phyloP scores from a whole-genome alignment of 2,888 invertebrate genomes.

The Desoria tigrina region DNA sequence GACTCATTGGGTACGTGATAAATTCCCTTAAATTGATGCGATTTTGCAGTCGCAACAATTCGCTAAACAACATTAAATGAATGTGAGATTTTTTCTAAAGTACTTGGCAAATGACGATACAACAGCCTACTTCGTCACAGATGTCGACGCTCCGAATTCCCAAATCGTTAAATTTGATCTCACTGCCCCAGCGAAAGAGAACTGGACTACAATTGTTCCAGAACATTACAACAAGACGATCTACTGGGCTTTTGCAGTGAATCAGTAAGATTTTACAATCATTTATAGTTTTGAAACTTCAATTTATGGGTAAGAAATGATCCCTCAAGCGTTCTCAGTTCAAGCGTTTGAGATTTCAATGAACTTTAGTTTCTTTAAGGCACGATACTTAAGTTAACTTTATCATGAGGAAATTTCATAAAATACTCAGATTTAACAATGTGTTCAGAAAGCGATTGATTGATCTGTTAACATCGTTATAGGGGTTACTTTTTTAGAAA shows the following conservation, averaged over 20 bases:
- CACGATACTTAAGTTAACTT: neutral
- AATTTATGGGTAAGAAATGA: no score
- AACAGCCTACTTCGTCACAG: constrained; percentile 72
- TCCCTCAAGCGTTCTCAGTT: no score
- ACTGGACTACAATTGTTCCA: constrained; percentile 79
- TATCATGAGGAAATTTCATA: no score
- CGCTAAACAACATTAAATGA: neutral
- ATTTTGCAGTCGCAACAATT: neutral
- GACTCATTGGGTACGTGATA: constrained; percentile 75
- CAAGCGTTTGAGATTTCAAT: no score
- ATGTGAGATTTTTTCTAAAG: constrained; percentile 1
- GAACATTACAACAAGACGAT: constrained; percentile 84
- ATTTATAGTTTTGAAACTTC: no score
- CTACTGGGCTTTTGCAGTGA: constrained; percentile 82
- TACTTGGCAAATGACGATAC: constrained; percentile 59
- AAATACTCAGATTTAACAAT: no score
- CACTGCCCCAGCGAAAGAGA: constrained; percentile 67
- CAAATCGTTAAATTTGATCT: constrained; percentile 81
- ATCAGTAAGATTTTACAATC: constrained; percentile 61
- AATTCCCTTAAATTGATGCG: neutral
- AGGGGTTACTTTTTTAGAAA: no score
- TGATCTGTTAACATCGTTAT: no score
- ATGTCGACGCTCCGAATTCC: constrained; percentile 89
- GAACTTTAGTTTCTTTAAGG: neutral
- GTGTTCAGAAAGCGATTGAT: no score